A percentile compares a stretch with the other conserved stretches of the same genome.
Evolutionary conservation across 2,797 vertebrate species (phyloP).

Genomic region (Petrocephalus schoutedeni): DNA sequence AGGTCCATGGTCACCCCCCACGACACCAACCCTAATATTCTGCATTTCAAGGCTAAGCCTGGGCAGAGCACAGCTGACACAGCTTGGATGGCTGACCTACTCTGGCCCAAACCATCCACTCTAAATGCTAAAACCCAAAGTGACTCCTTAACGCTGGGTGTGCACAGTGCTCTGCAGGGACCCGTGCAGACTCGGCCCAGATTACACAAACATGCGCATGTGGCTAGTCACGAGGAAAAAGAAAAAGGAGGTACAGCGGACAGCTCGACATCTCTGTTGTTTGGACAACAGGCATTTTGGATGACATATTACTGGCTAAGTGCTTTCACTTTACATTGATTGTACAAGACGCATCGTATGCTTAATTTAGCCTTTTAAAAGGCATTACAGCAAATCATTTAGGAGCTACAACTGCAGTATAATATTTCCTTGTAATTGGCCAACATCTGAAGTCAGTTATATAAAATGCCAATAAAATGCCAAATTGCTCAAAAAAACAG

Average conservation of each 20-base stretch:
- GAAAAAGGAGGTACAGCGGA: background rate
- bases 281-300: background rate
- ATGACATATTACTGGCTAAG: background rate
- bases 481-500: background rate
- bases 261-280: background rate
- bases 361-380: background rate
- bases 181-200: background rate
- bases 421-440: conserved; percentile 22
- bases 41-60: background rate
- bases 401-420: background rate
- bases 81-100: conserved; percentile 4
- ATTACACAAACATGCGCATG: background rate
- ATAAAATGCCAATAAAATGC: background rate
- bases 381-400: background rate
- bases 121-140: background rate
- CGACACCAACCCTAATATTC: background rate
- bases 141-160: background rate
- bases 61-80: background rate
- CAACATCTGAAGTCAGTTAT: conserved; percentile 20
- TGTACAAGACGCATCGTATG: background rate
- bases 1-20: background rate
- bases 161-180: background rate
- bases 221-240: background rate
- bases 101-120: background rate
- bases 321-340: background rate